Evolutionary conservation across 2,888 invertebrate species (phyloP), one percentile per base, ranked within the genome.

Genomic region (Stratiomys singularior): DNA sequence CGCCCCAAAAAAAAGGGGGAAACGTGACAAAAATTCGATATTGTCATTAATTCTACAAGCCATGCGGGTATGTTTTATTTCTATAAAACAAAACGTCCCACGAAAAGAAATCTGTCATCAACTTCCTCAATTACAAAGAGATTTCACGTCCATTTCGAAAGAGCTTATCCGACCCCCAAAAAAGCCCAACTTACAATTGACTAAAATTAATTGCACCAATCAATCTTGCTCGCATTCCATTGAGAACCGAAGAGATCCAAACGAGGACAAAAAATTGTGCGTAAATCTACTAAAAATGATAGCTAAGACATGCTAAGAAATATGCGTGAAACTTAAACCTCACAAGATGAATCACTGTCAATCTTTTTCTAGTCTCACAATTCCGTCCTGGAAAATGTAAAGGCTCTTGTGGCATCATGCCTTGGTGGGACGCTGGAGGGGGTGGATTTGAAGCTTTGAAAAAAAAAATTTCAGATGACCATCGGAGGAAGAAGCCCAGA

Each of bases 251-350:
- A 13, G 18, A 37, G 47, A 69, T 69, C 69, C 25, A 69, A 69
- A 69, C 69, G 69, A 69, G 69, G 69, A 69, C 69, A 46, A 69
- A 69, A 69, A 69, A 69, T 69, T 47, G 69, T 69, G 69, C 69
- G 69, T 69, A 69, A 69, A 69, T 69, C 69, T 69, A 69, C 69
- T 69, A 47, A 69, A 69, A 69, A 69, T 47, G 69, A 69, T 69
- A 69, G 69, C 69, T 27, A 47, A 47, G 69, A 69, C 69, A 69
- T 69, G 69, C 30, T 25, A 47, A 69, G 69, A 69, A 69, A 69
- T 69, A 69, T 69, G 69, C 69, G 69, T 69, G 69, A 69, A 69
- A 69, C 69, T 69, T 69, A 69, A 69, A 69, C 69, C 69, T 69
- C 69, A 69, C 69, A 69, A 69, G 69, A 69, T 69, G 69, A 69